A percentile compares a stretch with the other conserved stretches of the same genome.
phyloP scores from a whole-genome alignment of 2,888 invertebrate genomes.

The Sepiola atlantica region DNA sequence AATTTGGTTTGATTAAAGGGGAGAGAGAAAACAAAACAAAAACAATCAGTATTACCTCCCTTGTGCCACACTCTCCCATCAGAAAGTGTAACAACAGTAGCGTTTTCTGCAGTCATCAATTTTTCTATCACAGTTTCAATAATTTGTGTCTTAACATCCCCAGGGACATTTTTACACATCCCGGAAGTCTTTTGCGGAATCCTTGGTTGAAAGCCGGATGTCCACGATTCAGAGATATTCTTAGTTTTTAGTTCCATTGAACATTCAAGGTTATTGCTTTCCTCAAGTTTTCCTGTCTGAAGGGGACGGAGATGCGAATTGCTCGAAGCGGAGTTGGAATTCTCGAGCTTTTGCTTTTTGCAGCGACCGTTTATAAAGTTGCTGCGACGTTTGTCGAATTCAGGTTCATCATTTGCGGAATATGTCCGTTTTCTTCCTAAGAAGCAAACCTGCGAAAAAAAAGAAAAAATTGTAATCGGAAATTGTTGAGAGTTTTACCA shows the following conservation, averaged over 20 bases:
- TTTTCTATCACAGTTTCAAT: constrained; percentile 80
- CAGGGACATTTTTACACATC: constrained; percentile 90
- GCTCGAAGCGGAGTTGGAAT: not conserved
- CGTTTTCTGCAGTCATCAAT: constrained; percentile 76
- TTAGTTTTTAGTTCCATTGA: not conserved
- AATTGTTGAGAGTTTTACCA: too few species aligned
- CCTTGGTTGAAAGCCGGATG: constrained; percentile 65
- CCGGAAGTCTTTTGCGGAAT: constrained; percentile 82
- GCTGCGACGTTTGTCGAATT: constrained; percentile 58
- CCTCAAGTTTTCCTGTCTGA: not conserved
- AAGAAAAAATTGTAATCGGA: not conserved
- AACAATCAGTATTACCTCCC: constrained; percentile 63
- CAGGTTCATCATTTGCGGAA: constrained; percentile 53
- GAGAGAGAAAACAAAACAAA: not conserved
- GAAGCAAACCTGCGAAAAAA: constrained; percentile 67
- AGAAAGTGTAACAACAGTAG: constrained; percentile 50
- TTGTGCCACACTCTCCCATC: constrained; percentile 67
- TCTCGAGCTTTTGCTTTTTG: not conserved
- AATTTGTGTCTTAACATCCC: constrained; percentile 80
- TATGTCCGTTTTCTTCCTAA: constrained; percentile 66
- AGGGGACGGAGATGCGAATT: not conserved
- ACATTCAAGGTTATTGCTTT: not conserved
- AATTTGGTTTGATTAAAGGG: too few species aligned
- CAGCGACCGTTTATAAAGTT: constrained; percentile 61
- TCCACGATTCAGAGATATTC: constrained; percentile 56